Conservation (phyloP, 2,888 invertebrate genomes). For the Falcaria lacertinaria region DNA sequence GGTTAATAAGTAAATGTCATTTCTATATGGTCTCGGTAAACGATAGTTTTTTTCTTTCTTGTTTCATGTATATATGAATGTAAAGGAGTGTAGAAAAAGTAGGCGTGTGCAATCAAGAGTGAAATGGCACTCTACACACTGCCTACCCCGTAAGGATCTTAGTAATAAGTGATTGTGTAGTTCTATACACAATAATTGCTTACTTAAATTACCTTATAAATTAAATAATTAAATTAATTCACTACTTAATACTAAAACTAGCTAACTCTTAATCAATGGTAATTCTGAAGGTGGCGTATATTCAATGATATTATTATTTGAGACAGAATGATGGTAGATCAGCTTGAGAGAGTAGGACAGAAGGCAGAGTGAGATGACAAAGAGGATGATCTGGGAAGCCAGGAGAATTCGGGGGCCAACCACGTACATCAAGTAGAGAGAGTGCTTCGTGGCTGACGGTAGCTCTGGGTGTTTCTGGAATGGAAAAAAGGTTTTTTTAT, state of each 20-base stretch:
- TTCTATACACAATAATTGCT: too few species aligned
- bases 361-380: neutral
- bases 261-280: neutral
- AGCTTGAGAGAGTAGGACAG: neutral
- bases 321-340: neutral
- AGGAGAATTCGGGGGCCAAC: constrained; percentile 17
- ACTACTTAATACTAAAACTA: neutral
- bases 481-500: too few species aligned
- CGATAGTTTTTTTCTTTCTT: too few species aligned
- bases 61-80: too few species aligned
- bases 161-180: neutral
- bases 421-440: constrained; percentile 18
- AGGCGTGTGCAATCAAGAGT: too few species aligned
- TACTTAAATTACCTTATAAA: too few species aligned
- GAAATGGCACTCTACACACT: too few species aligned
- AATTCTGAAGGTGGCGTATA: neutral
- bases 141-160: neutral
- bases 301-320: neutral
- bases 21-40: too few species aligned
- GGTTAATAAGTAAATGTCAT: too few species aligned
- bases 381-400: neutral
- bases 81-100: too few species aligned
- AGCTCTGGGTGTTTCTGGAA: constrained; percentile 28
- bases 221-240: neutral
- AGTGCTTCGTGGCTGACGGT: constrained; percentile 15